Base-by-base conservation (phyloP, 2,797 vertebrate species). In the Oreortyx pictus region DNA sequence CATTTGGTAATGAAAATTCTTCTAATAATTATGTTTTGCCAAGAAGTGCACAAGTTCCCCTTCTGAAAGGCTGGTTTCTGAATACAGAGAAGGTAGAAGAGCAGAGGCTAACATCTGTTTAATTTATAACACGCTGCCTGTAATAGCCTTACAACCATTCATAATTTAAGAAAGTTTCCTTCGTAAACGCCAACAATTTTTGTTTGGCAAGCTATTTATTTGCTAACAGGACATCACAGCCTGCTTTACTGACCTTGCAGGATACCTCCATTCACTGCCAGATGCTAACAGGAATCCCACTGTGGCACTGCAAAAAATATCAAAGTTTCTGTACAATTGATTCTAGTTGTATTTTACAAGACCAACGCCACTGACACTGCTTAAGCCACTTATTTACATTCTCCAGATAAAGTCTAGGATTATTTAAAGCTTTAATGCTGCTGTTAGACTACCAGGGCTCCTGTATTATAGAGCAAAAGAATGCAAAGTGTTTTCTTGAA, bases 1-100 rank as follows among this genome's bases (percentile, higher is more conserved):
- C 86, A 85, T 94, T 62, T 71, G 46, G 46, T 88, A 76, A 83
- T 77, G 54, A 59, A 82, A 85, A 88, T 80, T 73, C 70, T 54
- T 57, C 73, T 81, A 67, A 77, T 76, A 82, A 82, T 71, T 39
- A 61, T 46, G 35, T 60, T 84, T 93, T 41, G 54, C 82, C 47
- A 78, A 89, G 52, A 80, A 82, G 56, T 7, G 15, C 2, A 3
- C 54, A 60, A 65, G 76, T 88, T n/a, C 73, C 77, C 60, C 41
- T 39, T 37, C 37, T 56, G 59, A 67, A 85, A 80, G 56, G 35
- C 50, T 25, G 16, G 43, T 43, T 61, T 78, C 77, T 31, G 60
- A 78, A 75, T 31, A 68, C 19, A 41, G 59, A 46, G 72, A 72
- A 68, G 41, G 65, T 1, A 25, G 44, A 61, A 49, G 43, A 86